Conservation (phyloP, 2,797 vertebrate species). For the Squalus acanthias region DNA sequence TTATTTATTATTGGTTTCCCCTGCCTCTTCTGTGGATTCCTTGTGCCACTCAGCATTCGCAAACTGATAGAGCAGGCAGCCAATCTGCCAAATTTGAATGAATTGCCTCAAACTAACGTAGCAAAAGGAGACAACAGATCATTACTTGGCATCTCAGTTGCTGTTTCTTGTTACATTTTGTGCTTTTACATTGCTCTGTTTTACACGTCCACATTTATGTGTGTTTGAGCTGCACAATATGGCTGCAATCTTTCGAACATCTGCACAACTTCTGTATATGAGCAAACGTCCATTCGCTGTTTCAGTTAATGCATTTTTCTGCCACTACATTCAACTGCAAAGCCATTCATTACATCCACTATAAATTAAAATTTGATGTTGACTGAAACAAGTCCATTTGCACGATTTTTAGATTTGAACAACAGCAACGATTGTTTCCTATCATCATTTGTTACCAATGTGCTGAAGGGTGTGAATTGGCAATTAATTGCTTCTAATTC, state of each 20-base stretch:
- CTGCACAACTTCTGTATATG: not conserved
- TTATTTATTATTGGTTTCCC: not conserved
- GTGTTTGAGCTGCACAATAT: not conserved
- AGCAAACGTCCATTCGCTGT: not conserved
- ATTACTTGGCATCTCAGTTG: not conserved
- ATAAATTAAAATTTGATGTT: not conserved
- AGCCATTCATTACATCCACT: constrained; percentile 14
- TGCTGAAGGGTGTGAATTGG: not conserved
- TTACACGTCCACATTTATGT: not conserved
- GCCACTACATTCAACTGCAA: not conserved
- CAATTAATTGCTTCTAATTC: constrained; percentile 13
- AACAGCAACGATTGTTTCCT: not conserved
- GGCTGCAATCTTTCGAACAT: not conserved
- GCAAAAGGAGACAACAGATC: not conserved
- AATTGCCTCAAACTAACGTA: not conserved
- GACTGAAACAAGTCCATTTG: constrained; percentile 1
- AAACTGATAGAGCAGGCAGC: not conserved
- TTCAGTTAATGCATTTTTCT: not conserved
- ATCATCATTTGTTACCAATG: constrained; percentile 5
- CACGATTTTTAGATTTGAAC: not conserved
- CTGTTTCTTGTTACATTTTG: not conserved
- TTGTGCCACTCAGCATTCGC: not conserved
- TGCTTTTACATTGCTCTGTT: not conserved
- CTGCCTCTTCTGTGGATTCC: not conserved
- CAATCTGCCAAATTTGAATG: not conserved